Evolutionary conservation across 2,113 vertebrate species (phyloP).

Genomic region (Cardinalis cardinalis): DNA sequence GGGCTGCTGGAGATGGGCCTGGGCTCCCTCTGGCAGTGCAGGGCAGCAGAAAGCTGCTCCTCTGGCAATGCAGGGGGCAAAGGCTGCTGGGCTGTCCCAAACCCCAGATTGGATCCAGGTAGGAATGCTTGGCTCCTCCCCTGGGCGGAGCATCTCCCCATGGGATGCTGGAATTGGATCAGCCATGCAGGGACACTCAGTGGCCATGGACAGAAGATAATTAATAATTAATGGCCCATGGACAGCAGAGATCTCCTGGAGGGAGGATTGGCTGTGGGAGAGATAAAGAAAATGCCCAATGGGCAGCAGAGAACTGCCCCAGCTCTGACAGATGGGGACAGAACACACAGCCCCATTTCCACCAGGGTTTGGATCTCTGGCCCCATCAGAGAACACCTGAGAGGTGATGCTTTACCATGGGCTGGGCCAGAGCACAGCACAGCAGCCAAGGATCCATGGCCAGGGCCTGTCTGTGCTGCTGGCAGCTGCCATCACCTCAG

Average conservation of each 20-base stretch:
- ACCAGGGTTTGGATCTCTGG: neutral
- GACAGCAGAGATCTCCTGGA: too few relatives aligned
- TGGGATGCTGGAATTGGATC: neutral
- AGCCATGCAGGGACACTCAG: neutral
- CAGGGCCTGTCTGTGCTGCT: rapidly evolving
- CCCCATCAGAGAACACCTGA: too few relatives aligned
- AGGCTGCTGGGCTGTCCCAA: neutral
- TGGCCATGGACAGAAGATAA: neutral
- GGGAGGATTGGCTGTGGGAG: neutral
- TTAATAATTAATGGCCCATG: too few relatives aligned
- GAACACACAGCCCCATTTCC: neutral
- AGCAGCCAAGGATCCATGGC: neutral
- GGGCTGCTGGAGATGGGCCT: neutral
- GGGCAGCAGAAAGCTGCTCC: neutral
- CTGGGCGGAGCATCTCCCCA: neutral
- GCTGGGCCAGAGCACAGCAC: neutral
- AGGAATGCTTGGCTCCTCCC: neutral
- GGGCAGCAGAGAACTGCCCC: neutral
- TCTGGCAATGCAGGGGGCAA: neutral
- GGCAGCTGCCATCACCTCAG: neutral
- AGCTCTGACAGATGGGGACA: neutral
- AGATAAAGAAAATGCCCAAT: neutral
- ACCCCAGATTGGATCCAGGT: neutral
- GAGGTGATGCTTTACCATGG: neutral
- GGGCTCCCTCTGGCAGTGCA: neutral